Conservation (phyloP, 2,888 invertebrate species). For the Dryocosmus kuriphilus region DNA sequence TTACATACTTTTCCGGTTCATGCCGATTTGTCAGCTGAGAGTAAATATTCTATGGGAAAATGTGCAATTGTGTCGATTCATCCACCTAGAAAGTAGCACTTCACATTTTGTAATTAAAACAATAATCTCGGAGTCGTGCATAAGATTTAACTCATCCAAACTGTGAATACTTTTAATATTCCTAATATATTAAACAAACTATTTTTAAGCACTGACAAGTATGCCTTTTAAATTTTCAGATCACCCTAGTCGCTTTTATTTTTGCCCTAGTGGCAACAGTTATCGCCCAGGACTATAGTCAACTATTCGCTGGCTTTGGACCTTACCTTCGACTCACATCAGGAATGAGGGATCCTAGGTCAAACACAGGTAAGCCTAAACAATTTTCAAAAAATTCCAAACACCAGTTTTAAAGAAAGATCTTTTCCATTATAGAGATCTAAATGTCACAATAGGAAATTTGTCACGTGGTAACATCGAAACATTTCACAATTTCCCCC, state of each 20-base stretch:
- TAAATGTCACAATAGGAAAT: not conserved
- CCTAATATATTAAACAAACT: no score
- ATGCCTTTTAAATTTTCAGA: constrained; percentile 63
- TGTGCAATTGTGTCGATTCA: constrained; percentile 6
- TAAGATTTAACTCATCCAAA: not conserved
- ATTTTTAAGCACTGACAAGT: not conserved
- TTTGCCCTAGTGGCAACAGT: constrained; percentile 64
- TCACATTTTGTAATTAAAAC: not conserved
- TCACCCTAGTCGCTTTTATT: constrained; percentile 65
- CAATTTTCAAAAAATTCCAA: not conserved
- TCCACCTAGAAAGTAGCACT: not conserved
- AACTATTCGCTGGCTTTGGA: constrained; percentile 72
- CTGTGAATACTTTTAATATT: no score
- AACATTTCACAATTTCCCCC: not conserved
- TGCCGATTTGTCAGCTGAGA: constrained; percentile 26
- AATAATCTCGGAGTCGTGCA: not conserved
- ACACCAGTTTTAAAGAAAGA: no score
- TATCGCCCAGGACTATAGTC: constrained; percentile 71
- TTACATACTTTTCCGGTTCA: constrained; percentile 13
- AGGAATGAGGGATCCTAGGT: constrained; percentile 72
- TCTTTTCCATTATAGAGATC: not conserved
- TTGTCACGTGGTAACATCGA: not conserved
- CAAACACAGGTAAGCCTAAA: constrained; percentile 70
- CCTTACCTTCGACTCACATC: constrained; percentile 63
- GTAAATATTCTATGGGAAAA: not conserved